Evolutionary conservation across 2,113 vertebrate genomes (phyloP).

Genomic region (Cephalopterus ornatus): DNA sequence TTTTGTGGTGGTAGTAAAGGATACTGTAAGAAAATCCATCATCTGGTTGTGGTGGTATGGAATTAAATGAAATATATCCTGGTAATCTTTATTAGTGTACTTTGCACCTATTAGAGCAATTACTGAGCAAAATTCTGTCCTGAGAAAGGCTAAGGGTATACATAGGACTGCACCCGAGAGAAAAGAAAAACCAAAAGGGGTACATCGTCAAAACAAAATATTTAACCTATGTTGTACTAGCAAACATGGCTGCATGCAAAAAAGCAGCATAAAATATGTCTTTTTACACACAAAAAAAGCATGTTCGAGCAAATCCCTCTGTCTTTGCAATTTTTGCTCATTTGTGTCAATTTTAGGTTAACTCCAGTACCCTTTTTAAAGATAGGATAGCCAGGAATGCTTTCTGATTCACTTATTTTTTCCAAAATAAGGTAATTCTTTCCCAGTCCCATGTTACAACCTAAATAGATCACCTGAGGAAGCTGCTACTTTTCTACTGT

Average conservation of each 20-base stretch:
- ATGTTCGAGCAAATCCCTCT: not conserved
- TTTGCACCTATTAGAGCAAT: not conserved
- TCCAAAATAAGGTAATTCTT: not conserved
- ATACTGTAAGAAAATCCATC: not conserved
- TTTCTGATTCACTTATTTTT: not conserved
- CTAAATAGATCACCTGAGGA: not conserved
- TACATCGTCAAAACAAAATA: not conserved
- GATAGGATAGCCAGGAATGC: not conserved
- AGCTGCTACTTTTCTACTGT: not conserved
- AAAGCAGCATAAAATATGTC: fast-evolving
- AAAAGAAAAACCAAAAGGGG: not conserved
- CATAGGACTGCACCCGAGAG: not conserved
- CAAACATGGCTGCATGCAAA: not conserved
- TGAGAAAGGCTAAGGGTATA: not conserved
- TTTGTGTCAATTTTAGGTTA: not conserved
- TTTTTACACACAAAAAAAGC: not conserved
- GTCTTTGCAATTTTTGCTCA: not conserved
- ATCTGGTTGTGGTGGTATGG: not conserved
- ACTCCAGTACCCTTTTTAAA: not conserved
- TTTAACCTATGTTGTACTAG: not conserved
- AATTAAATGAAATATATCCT: not conserved
- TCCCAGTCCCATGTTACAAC: not conserved
- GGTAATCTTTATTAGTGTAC: not conserved
- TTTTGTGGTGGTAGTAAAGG: not conserved
- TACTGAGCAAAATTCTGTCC: not conserved